phyloP scores from a whole-genome alignment of 2,888 invertebrate species.

The Ernsta delagoae region DNA sequence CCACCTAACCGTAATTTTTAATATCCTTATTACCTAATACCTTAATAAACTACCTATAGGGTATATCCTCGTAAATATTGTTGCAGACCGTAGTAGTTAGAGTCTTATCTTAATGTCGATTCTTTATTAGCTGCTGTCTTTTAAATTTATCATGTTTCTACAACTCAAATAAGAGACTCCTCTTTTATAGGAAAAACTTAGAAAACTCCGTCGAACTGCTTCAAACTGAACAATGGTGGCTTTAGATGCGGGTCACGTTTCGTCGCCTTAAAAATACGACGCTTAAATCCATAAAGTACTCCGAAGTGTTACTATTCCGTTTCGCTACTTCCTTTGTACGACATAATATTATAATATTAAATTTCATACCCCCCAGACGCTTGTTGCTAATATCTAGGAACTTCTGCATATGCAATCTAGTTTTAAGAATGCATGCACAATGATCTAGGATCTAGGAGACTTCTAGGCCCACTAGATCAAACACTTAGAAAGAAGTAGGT shows the following conservation, averaged over 20 bases:
- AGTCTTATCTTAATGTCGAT: conserved; percentile 56
- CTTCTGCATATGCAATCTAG: not conserved
- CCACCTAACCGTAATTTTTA: too few species aligned
- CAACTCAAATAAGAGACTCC: conserved; percentile 79
- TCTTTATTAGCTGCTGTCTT: conserved; percentile 61
- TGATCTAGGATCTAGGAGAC: too few species aligned
- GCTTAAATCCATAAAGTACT: conserved; percentile 81
- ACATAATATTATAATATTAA: conserved; percentile 70
- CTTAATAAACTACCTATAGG: too few species aligned
- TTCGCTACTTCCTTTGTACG: conserved; percentile 72
- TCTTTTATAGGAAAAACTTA: conserved; percentile 67
- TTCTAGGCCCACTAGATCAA: too few species aligned
- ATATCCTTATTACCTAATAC: too few species aligned
- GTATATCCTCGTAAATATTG: too few species aligned
- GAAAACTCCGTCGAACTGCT: conserved; percentile 59
- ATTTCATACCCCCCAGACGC: conserved; percentile 50
- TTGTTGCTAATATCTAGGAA: conserved; percentile 11
- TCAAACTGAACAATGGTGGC: conserved; percentile 74
- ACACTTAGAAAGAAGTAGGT: too few species aligned
- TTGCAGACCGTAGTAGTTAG: conserved; percentile 42
- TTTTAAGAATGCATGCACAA: too few species aligned
- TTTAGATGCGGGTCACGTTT: conserved; percentile 74
- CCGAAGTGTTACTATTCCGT: conserved; percentile 76
- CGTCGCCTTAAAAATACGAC: conserved; percentile 81
- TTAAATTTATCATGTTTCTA: conserved; percentile 69